Evolutionary conservation across 2,113 vertebrate genomes (phyloP).

Genomic region (Elephas maximus): DNA sequence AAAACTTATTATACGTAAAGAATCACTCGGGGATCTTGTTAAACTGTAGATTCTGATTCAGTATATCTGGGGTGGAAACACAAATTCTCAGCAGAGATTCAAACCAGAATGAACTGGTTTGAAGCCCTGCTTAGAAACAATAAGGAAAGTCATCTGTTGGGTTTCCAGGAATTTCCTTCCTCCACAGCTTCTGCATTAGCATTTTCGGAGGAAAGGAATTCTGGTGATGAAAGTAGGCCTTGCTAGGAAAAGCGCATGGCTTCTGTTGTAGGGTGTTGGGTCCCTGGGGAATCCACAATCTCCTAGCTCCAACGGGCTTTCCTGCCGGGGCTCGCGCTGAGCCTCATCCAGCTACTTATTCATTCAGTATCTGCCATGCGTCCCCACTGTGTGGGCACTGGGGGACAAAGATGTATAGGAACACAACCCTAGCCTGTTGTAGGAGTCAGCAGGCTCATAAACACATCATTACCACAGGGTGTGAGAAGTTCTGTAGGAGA

Average conservation of each 20-base stretch:
- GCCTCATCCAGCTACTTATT: background rate
- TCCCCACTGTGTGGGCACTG: background rate
- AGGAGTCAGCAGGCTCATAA: background rate
- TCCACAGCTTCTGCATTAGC: constrained; percentile 45
- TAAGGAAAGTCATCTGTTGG: constrained; percentile 36
- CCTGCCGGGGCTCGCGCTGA: background rate
- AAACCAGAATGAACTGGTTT: too few species aligned
- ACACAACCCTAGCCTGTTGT: background rate
- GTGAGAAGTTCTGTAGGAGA: background rate
- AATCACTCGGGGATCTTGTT: too few species aligned
- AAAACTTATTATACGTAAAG: too few species aligned
- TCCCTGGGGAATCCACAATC: background rate
- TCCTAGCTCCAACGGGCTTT: background rate
- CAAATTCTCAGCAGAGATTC: too few species aligned
- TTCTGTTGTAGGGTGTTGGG: background rate
- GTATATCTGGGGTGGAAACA: too few species aligned
- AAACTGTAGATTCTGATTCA: too few species aligned
- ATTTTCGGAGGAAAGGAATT: constrained; percentile 64
- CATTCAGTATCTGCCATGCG: background rate
- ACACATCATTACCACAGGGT: background rate
- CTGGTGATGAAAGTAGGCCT: constrained; percentile 44
- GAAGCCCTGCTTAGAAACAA: background rate
- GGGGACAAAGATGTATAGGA: background rate
- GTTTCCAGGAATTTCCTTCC: background rate
- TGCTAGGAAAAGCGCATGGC: background rate